Evolutionary conservation across 2,797 vertebrate genomes (phyloP), one percentile per base, ranked within the genome.

Genomic region (Pseudotriccus pelzelni): DNA sequence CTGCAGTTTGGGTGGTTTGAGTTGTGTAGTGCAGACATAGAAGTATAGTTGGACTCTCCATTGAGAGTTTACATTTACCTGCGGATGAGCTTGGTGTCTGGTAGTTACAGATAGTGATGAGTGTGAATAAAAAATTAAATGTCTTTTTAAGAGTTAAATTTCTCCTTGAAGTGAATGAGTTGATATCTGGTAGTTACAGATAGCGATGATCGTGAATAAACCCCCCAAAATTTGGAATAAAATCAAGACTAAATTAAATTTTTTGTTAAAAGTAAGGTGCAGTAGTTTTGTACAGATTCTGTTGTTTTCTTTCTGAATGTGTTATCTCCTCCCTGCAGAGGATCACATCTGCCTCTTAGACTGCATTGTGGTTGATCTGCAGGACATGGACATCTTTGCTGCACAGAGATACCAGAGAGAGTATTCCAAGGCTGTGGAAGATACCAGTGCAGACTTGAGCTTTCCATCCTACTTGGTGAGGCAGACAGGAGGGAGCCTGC

Each of bases 371-470:
- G 97, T 99, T 91, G 99, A 99, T 93, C 98, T 99, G 60, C 99
- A 99, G 96, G 99, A 99, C 97, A 99, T 99, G 99, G 98, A 99
- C 92, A 99, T 99, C 92, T 99, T 99, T 97, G 98, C 99, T 46
- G 99, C 99, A 0, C 98, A 99, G 94, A 98, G 98, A 15, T 91
- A 96, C 5, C 97, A 98, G 22, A 97, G 96, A 59, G 98, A 98
- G 12, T 94, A 87, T 66, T 95, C 97, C 22, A 96, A 97, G 30
- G 90, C 97, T 87, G 94, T 96, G 36, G 96, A 98, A 43, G 95
- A 93, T 7, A 69, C 58, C 0, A 97, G 97, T 23, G 96, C 95
- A 1, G 99, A 99, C 86, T 96, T 99, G 87, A 91, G 98, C 90
- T 99, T 99, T 76, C 98, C 99, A 2, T 99, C 99, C 2, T 99